Conservation (phyloP, 2,888 invertebrate genomes). For the Patella depressa region DNA sequence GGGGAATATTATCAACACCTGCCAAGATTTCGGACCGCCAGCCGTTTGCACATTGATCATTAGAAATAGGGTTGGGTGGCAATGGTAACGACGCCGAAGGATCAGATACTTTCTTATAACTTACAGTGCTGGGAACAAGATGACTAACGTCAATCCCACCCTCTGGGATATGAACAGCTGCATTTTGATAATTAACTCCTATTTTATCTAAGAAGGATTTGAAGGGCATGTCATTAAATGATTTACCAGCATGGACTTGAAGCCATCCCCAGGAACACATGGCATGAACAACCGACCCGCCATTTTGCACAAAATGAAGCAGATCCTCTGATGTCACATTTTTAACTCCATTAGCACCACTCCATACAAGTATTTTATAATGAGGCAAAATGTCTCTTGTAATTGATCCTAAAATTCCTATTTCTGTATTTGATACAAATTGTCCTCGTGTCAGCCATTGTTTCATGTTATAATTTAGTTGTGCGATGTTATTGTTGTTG, state of each 20-base stretch:
- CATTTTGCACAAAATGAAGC: not conserved
- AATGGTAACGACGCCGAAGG: not conserved
- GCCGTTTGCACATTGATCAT: not conserved
- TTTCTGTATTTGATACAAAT: not conserved
- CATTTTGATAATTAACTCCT: not conserved
- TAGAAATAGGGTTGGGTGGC: not conserved
- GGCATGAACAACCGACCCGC: not conserved
- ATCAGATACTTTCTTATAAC: not conserved
- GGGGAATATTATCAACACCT: not conserved
- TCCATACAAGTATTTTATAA: not conserved
- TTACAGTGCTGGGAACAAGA: not conserved
- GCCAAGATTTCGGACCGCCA: not conserved
- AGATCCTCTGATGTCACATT: not conserved
- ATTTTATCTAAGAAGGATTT: not conserved
- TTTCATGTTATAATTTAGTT: not conserved
- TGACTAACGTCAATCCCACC: not conserved
- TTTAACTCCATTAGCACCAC: not conserved
- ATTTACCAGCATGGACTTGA: not conserved
- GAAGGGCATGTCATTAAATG: not conserved
- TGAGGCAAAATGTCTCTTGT: not conserved
- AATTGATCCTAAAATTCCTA: not conserved
- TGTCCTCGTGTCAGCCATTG: not conserved
- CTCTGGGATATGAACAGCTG: not conserved
- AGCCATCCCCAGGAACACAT: not conserved
- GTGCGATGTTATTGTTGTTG: not conserved